Evolutionary conservation across 2,797 vertebrate genomes (phyloP), one percentile per base, ranked within the genome.

Genomic region (Poeciliopsis infans): DNA sequence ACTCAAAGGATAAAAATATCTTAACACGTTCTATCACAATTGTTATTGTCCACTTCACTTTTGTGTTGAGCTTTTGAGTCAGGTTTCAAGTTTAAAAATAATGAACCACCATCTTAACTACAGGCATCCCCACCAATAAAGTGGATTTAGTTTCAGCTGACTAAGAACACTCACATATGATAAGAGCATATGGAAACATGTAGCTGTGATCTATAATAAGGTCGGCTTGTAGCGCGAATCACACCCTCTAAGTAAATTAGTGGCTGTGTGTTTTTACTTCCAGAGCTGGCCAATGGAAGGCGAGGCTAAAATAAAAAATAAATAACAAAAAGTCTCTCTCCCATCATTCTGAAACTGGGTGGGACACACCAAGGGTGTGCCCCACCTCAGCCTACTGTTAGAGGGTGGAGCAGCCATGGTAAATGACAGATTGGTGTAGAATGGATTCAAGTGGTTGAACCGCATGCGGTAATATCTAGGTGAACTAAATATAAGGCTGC

Each of bases 401-500:
- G 74, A 86, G 91, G 92, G 93, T 90, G 93, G 91, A 86, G 90
- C 84, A 71, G 76, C 57, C 76, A 72, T 46, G 64, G 80, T 75
- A 91, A 92, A 92, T 83, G 85, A 85, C 79, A 91, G 84, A 83
- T 72, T 88, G 79, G 84, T 78, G 83, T 57, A 39, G 77, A 85
- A 73, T 33, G 43, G 74, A 74, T 86, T 84, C 76, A 80, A 83
- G 88, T 83, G 88, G 91, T 89, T 79, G 72, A 72, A 78, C 75
- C 76, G 74, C 72, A 85, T 88, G 88, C 83, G 88, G 85, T 73
- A 80, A 82, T 85, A 86, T 85, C 81, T 89, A 91, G 91, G 89
- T 93, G 80, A 89, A 86, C 80, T 92, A 94, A 92, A 85, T 94
- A 88, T 84, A 85, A 80, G 72, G 3, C 79, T 78, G 80, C 70